Evolutionary conservation across 2,888 invertebrate genomes (phyloP), one percentile per base, ranked within the genome.

Genomic region (Hypena proboscidalis): DNA sequence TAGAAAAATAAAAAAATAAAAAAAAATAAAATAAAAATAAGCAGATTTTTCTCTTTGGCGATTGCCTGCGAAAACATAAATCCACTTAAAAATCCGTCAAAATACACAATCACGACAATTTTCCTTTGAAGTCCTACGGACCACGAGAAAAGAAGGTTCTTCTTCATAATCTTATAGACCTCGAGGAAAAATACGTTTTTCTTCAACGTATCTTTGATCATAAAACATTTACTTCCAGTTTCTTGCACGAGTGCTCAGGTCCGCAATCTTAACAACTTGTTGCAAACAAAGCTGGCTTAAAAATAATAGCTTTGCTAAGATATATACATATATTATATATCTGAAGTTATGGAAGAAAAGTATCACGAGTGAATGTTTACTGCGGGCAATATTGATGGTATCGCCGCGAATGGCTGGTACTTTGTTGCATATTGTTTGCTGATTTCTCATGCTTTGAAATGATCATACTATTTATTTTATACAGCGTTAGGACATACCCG

Each of bases 301-400:
- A 25, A 38, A 19, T 38, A 31, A 39, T 20, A 15, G 13, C 23
- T 31, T 37, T 23, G 17, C 3, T 7, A 8, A 17, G 19, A 25
- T 20, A 31, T 38, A n/a, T n/a, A n/a, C n/a, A n/a, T n/a, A n/a
- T n/a, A n/a, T n/a, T n/a, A n/a, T n/a, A 13, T 38, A 31, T 23
- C 17, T 23, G 17, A 32, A 31, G 23, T 22, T 11, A 14, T 30
- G 6, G 4, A n/a, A 4, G 10, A 9, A 30, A 29, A 17, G 3
- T 29, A 17, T 3, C 17, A 5, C 3, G 17, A 17, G n/a, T n/a
- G n/a, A n/a, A n/a, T n/a, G n/a, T n/a, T n/a, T n/a, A n/a, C n/a
- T n/a, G n/a, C n/a, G n/a, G n/a, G n/a, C n/a, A n/a, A n/a, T n/a
- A n/a, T n/a, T n/a, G n/a, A n/a, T n/a, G n/a, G n/a, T n/a, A n/a